Evolutionary conservation across 1,140 invertebrate genomes (phyloP).

Genomic region (Drosophila takahashii): DNA sequence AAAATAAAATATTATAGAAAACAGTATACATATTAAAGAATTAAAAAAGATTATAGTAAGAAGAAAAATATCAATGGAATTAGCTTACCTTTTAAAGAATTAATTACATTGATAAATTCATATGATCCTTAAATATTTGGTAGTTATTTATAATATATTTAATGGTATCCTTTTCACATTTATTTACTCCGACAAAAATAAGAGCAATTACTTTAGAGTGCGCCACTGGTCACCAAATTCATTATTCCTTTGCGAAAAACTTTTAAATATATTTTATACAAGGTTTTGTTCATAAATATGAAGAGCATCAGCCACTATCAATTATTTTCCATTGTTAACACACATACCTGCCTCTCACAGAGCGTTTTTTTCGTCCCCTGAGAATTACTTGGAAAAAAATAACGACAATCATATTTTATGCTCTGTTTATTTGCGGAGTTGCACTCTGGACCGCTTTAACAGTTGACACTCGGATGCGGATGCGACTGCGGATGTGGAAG

Average conservation of each 20-base stretch:
- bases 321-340: conserved; percentile 26
- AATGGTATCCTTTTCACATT: not conserved
- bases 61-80: no score
- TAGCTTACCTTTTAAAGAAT: not conserved
- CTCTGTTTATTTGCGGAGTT: conserved; percentile 68
- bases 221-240: not conserved
- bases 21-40: no score
- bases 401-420: conserved; percentile 73
- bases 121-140: no score
- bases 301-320: conserved; percentile 16
- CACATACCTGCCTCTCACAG: not conserved
- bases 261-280: conserved; percentile 16
- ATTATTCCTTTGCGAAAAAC: not conserved
- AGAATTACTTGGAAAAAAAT: conserved; percentile 34
- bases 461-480: conserved; percentile 59
- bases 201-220: not conserved
- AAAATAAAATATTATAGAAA: no score
- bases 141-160: not conserved
- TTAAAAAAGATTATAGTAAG: no score
- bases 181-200: no score
- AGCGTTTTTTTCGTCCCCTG: not conserved
- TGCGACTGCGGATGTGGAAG: conserved; percentile 13
- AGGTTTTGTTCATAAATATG: conserved; percentile 16
- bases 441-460: conserved; percentile 57
- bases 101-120: no score